These are phyloP conservation scores for Eupeodes corollae DNA, from an alignment of 1,140 invertebrate genomes.

Conservation along the genomic window DNA sequence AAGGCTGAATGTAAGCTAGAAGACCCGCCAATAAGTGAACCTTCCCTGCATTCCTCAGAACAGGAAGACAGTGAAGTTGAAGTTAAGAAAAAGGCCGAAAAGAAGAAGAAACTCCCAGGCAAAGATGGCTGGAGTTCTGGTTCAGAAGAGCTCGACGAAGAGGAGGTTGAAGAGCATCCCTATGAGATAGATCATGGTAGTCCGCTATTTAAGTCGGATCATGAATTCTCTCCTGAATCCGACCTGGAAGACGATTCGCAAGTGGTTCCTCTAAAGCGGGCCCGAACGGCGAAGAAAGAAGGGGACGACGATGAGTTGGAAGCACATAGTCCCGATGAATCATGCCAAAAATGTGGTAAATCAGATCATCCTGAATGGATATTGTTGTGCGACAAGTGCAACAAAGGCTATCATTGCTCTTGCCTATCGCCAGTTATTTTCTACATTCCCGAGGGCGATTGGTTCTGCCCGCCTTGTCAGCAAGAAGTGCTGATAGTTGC, in stretches of 20 bases:
- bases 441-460: constrained; percentile 90
- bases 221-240: constrained; percentile 76
- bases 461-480: constrained; percentile 93
- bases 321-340: constrained; percentile 44
- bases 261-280: constrained; percentile 49
- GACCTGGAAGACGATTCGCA: constrained; percentile 51
- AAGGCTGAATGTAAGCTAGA: constrained; percentile 33
- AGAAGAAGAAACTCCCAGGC: constrained; percentile 50
- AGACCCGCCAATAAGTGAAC: constrained; percentile 32
- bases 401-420: constrained; percentile 88
- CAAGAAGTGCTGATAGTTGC: constrained; percentile 66
- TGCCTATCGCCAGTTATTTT: constrained; percentile 83
- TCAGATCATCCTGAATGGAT: constrained; percentile 93
- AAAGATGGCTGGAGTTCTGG: constrained; percentile 59
- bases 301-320: constrained; percentile 35
- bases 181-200: constrained; percentile 43
- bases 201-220: constrained; percentile 69
- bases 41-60: constrained; percentile 38
- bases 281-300: constrained; percentile 55
- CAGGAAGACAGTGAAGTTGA: constrained; percentile 35
- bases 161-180: constrained; percentile 51
- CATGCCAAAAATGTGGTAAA: constrained; percentile 78
- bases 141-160: constrained; percentile 48
- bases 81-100: constrained; percentile 40
- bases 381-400: constrained; percentile 85